phyloP scores from a whole-genome alignment of 2,888 invertebrate genomes.

The Drosophila eohydei region DNA sequence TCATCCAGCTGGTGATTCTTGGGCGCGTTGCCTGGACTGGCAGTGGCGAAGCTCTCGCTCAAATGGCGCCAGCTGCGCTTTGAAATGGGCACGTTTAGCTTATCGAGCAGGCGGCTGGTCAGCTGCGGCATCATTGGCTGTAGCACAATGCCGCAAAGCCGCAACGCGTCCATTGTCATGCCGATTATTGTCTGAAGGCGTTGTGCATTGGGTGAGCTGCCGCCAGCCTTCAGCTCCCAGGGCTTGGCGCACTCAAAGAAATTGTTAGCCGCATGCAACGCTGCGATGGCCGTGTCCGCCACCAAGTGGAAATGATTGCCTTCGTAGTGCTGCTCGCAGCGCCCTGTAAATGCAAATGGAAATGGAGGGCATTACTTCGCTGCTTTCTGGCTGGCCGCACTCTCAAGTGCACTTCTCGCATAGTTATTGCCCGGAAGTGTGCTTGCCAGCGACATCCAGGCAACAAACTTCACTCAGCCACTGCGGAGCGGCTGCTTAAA shows the following conservation, averaged over 20 bases:
- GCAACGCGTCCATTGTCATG: constrained; percentile 92
- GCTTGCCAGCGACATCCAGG: constrained; percentile 19
- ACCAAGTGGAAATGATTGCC: constrained; percentile 93
- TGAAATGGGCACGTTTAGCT: constrained; percentile 86
- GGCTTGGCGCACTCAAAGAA: constrained; percentile 95
- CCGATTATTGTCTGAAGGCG: constrained; percentile 91
- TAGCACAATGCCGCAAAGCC: constrained; percentile 92
- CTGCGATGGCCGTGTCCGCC: constrained; percentile 90
- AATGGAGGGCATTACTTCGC: constrained; percentile 54
- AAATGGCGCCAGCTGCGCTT: constrained; percentile 86
- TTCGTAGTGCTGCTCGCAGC: constrained; percentile 89
- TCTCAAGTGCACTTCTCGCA: constrained; percentile 65
- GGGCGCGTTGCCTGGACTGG: constrained; percentile 17
- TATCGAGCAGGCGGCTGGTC: constrained; percentile 89
- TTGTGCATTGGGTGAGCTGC: constrained; percentile 82
- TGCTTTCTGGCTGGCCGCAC: constrained; percentile 54
- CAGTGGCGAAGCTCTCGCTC: constrained; percentile 70
- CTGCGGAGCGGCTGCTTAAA: constrained; percentile 59
- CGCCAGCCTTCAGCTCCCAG: constrained; percentile 90
- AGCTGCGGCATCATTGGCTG: constrained; percentile 94
- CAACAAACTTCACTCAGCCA: constrained; percentile 40
- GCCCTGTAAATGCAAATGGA: constrained; percentile 85
- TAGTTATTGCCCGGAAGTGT: constrained; percentile 65
- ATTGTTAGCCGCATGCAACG: constrained; percentile 91
- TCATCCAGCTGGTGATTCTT: constrained; percentile 43